Conservation (phyloP, 1,140 invertebrate genomes). For the Neoseiulus cucumeris region DNA sequence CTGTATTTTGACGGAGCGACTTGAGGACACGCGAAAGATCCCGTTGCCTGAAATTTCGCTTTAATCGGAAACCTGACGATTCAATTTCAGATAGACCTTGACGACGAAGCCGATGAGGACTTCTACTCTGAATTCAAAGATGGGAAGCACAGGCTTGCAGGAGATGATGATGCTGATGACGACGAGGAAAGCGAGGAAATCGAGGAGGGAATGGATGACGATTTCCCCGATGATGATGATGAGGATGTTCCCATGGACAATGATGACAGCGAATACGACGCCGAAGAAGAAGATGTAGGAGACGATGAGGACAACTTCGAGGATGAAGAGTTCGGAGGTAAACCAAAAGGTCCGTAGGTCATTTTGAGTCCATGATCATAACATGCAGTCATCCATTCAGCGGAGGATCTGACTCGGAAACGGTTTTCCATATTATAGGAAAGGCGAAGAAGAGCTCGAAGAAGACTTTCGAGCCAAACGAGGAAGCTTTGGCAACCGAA, state of each 20-base stretch:
- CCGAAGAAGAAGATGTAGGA: conserved; percentile 18
- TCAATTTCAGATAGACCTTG: conserved; percentile 10
- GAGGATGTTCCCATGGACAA: conserved; percentile 27
- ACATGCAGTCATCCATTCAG: too few species aligned
- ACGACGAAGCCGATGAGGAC: conserved; percentile 22
- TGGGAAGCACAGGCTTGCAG: conserved; percentile 40
- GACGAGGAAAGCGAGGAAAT: conserved; percentile 24
- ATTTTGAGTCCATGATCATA: too few species aligned
- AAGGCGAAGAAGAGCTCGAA: not conserved
- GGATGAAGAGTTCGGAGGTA: conserved; percentile 22
- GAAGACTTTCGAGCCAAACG: not conserved
- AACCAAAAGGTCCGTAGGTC: too few species aligned
- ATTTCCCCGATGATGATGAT: conserved; percentile 20
- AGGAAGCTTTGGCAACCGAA: not conserved
- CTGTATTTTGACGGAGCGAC: not conserved
- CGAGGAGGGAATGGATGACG: conserved; percentile 22
- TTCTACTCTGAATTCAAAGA: conserved; percentile 23
- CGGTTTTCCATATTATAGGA: not conserved
- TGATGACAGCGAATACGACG: conserved; percentile 25
- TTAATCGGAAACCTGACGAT: not conserved
- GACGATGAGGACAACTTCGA: conserved; percentile 21
- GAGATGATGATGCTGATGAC: conserved; percentile 20
- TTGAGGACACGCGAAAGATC: not conserved
- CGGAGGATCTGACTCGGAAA: not conserved
- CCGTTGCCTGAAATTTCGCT: conserved; percentile 11